These are phyloP conservation scores for Sarcophaga rosellei DNA, from an alignment of 2,888 invertebrate species.

Conservation along the genomic window DNA sequence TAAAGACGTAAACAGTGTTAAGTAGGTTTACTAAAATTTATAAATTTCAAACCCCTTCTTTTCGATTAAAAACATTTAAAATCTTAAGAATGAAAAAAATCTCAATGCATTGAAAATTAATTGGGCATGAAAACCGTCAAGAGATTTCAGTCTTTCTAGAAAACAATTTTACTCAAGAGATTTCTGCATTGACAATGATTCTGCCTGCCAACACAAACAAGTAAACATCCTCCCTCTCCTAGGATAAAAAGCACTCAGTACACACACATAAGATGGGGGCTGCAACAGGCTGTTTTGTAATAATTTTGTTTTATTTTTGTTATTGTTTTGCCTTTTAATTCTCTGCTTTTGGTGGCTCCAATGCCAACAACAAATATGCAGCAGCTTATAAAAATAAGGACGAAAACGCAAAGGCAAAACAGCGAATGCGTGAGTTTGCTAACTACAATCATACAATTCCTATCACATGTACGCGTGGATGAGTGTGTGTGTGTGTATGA, in stretches of 20 bases:
- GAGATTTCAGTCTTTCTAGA: constrained; percentile 16
- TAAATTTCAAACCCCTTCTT: background rate
- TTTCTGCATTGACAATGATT: background rate
- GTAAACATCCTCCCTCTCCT: background rate
- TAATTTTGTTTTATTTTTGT: constrained; percentile 38
- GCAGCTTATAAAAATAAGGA: constrained; percentile 30
- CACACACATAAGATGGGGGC: constrained; percentile 17
- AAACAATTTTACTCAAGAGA: background rate
- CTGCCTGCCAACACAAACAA: background rate
- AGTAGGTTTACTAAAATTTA: too few species aligned
- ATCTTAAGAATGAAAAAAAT: background rate
- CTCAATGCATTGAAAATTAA: constrained; percentile 23
- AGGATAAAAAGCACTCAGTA: constrained; percentile 27
- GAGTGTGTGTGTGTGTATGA: background rate
- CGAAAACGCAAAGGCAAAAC: constrained; percentile 31
- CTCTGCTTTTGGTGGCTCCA: constrained; percentile 1
- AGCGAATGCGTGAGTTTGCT: background rate
- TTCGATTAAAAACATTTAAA: background rate
- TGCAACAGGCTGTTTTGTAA: constrained; percentile 65
- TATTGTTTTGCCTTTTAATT: background rate
- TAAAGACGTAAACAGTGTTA: too few species aligned
- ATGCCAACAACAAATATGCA: constrained; percentile 52
- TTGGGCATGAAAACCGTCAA: constrained; percentile 49
- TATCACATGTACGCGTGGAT: constrained; percentile 30
- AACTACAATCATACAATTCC: background rate